Evolutionary conservation across 2,113 vertebrate species (phyloP).

Genomic region (Epinephelus moara): DNA sequence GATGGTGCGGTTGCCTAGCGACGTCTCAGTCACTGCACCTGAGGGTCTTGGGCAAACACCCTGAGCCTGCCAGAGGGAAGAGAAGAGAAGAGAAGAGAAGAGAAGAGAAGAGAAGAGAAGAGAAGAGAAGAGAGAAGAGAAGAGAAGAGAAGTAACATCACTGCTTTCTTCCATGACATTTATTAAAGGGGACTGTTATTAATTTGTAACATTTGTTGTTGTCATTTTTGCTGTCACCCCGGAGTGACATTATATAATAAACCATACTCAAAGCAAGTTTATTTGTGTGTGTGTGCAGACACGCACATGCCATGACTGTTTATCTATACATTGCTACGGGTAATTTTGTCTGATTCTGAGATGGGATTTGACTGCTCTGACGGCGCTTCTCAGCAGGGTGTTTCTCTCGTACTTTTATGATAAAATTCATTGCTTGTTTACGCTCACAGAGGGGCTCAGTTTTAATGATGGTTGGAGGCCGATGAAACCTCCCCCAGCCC

Average conservation of each 20-base stretch:
- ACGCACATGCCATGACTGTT: not conserved
- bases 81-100: conserved; percentile 36
- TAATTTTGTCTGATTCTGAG: conserved; percentile 48
- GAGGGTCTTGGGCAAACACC: conserved; percentile 83
- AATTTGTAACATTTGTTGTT: conserved; percentile 58
- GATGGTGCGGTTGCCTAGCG: conserved; percentile 83
- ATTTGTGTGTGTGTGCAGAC: not conserved
- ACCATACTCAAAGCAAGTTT: conserved; percentile 13
- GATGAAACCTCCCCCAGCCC: conserved; percentile 31
- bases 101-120: conserved; percentile 46
- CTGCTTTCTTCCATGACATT: conserved; percentile 50
- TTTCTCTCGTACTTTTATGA: conserved; percentile 48
- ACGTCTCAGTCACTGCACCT: conserved; percentile 77
- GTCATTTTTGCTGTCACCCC: conserved; percentile 36
- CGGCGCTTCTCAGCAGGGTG: conserved; percentile 43
- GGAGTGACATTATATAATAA: conserved; percentile 49
- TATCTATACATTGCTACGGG: not conserved
- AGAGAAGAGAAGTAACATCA: conserved; percentile 52
- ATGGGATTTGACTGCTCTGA: conserved; percentile 53
- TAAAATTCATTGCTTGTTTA: conserved; percentile 55
- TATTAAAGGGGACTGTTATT: conserved; percentile 54
- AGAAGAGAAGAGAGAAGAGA: conserved; percentile 42
- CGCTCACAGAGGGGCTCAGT: conserved; percentile 34
- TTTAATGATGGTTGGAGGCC: conserved; percentile 55
- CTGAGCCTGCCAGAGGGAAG: conserved; percentile 70